A percentile compares a stretch with the other conserved stretches of the same genome.
These are phyloP conservation scores for Perca flavescens DNA, from an alignment of 2,113 vertebrate genomes.

Conservation along the genomic window DNA sequence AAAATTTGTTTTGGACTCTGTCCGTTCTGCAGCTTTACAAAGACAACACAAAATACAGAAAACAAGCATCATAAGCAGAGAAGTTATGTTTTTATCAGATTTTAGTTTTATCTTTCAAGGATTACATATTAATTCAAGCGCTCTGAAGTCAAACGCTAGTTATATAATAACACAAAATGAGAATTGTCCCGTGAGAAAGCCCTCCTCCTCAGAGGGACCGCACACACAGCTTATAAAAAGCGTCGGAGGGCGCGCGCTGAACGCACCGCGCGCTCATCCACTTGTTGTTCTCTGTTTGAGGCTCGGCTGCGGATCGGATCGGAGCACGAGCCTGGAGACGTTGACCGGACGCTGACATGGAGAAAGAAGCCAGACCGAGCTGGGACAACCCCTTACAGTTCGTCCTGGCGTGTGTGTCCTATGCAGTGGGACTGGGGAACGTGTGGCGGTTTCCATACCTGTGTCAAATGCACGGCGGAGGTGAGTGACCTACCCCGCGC, in stretches of 20 bases:
- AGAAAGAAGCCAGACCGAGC: conserved; percentile 85
- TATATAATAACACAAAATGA: not conserved
- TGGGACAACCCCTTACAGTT: conserved; percentile 92
- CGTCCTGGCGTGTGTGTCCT: conserved; percentile 93
- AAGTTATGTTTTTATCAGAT: too few species aligned
- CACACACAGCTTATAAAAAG: conserved; percentile 2
- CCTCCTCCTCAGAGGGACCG: not conserved
- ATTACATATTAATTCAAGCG: too few species aligned
- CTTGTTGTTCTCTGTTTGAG: not conserved
- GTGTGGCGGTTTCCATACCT: conserved; percentile 98
- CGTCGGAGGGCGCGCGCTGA: not conserved
- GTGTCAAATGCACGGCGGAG: conserved; percentile 96
- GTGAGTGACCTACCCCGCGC: conserved; percentile 79
- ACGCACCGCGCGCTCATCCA: not conserved
- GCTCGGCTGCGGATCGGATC: not conserved
- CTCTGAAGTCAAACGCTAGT: too few species aligned
- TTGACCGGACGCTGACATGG: conserved; percentile 46
- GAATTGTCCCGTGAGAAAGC: not conserved
- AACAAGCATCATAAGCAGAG: too few species aligned
- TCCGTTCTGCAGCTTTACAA: too few species aligned
- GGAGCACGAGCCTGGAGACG: not conserved
- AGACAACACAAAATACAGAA: too few species aligned
- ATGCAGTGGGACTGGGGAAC: conserved; percentile 94
- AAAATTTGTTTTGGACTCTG: too few species aligned
- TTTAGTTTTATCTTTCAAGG: too few species aligned